phyloP scores from a whole-genome alignment of 2,797 vertebrate species.

The Cossypha niveicapilla region DNA sequence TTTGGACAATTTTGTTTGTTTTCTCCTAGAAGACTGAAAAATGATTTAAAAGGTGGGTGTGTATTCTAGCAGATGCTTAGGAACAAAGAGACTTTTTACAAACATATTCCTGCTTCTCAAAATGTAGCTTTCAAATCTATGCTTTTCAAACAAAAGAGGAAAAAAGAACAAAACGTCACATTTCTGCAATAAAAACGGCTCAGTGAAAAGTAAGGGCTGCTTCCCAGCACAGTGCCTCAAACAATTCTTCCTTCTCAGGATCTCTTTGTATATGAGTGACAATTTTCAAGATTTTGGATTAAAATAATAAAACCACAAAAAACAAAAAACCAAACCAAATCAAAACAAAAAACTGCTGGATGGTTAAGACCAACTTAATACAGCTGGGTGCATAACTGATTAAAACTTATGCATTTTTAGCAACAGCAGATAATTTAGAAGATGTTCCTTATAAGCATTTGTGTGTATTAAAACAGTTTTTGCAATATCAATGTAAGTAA shows the following conservation, averaged over 20 bases:
- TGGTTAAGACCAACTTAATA: background rate
- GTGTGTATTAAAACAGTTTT: background rate
- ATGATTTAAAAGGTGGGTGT: background rate
- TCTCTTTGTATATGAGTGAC: background rate
- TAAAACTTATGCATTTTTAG: background rate
- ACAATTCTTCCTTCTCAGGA: background rate
- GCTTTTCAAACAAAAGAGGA: background rate
- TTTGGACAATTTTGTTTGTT: fast-evolving
- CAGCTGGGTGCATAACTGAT: background rate
- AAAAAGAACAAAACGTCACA: background rate
- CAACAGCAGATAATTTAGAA: background rate
- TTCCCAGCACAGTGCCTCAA: background rate
- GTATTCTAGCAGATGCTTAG: background rate
- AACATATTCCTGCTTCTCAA: background rate
- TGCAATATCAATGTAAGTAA: background rate
- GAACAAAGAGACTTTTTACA: background rate
- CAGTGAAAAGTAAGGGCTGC: background rate
- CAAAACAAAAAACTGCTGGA: background rate
- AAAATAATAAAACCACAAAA: background rate
- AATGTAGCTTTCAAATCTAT: background rate
- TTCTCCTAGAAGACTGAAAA: background rate
- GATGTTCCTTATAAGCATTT: fast-evolving
- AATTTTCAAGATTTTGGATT: background rate
- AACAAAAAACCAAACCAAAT: background rate
- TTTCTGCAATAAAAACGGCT: background rate